A percentile compares a stretch with the other conserved stretches of the same genome.
These are phyloP conservation scores for Timema cristinae DNA, from an alignment of 2,888 invertebrate species.

Conservation along the genomic window DNA sequence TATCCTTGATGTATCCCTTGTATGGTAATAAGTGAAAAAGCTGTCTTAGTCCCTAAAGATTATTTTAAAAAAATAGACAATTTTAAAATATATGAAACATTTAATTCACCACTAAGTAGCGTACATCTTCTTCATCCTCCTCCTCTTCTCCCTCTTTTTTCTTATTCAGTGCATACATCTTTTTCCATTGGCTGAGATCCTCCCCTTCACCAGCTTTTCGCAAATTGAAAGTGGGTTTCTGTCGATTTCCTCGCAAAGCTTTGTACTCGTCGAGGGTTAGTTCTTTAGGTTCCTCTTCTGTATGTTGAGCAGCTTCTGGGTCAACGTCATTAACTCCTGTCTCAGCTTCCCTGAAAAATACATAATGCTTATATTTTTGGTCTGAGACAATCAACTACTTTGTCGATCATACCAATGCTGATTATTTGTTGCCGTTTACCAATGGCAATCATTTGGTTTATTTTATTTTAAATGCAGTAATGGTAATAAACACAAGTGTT, in stretches of 20 bases:
- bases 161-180: slow-evolving; percentile 74
- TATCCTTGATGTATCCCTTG: too few species aligned
- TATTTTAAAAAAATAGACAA: slow-evolving; percentile 21
- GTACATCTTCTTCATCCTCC: slow-evolving; percentile 42
- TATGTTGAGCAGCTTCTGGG: slow-evolving; percentile 41
- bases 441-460: too few species aligned
- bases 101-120: background rate
- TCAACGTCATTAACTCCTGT: slow-evolving; percentile 31
- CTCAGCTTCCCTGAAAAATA: slow-evolving; percentile 34
- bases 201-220: slow-evolving; percentile 94
- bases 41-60: too few species aligned
- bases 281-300: slow-evolving; percentile 77
- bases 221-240: slow-evolving; percentile 83
- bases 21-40: too few species aligned
- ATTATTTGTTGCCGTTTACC: too few species aligned
- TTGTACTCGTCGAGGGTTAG: slow-evolving; percentile 95
- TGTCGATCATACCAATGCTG: too few species aligned
- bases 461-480: too few species aligned
- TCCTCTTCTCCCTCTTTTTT: slow-evolving; percentile 60
- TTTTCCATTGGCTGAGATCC: slow-evolving; percentile 88
- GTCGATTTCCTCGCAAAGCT: slow-evolving; percentile 74
- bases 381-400: too few species aligned
- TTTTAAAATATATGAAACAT: slow-evolving; percentile 16
- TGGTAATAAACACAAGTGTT: too few species aligned
- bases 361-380: too few species aligned